Evolutionary conservation across 2,888 invertebrate genomes (phyloP), one percentile per base, ranked within the genome.

Genomic region (Rhopalosiphum nymphaeae): DNA sequence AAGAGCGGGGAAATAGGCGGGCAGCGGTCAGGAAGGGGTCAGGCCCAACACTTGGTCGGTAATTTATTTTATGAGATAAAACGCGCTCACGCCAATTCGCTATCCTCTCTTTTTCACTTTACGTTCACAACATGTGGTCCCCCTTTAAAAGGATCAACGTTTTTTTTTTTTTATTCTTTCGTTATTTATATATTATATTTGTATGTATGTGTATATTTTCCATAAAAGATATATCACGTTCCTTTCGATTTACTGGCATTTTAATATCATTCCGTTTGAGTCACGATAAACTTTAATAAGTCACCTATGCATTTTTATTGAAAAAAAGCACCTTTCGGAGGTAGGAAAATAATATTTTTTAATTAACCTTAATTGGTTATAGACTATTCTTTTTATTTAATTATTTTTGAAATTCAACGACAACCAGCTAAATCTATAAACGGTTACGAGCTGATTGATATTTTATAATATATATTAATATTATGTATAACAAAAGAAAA

Each of bases 51-150:
- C 94, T 86, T 67, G 94, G 94, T 49, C n/a, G 61, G 86, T 91
- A 91, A 94, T 94, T 94, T 94, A 94, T 94, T 94, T 94, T 91
- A 94, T 29, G 89, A 91, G 85, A 94, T 90, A 90, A 85, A 87
- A 94, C 86, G 86, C 61, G 42, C 84, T 84, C 78, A 26, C 78
- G 85, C 56, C 90, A 89, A 89, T 89, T 84, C 53, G n/a, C 88
- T 46, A 56, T 57, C 44, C 46, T 57, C 78, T 93, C 44, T 93
- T 93, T 89, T 93, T 93, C 84, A 84, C 93, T 93, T 93, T 84
- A 93, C 84, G 93, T 67, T 89, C 89, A 89, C 93, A 86, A 89
- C 93, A 56, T 84, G 78, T 67, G 56, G 67, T 78, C 46, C n/a
- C 84, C 93, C 92, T 89, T 78, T 84, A 89, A 89, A 89, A 84